Evolutionary conservation across 2,797 vertebrate species (phyloP).

Genomic region (Ptychadena robeensis): DNA sequence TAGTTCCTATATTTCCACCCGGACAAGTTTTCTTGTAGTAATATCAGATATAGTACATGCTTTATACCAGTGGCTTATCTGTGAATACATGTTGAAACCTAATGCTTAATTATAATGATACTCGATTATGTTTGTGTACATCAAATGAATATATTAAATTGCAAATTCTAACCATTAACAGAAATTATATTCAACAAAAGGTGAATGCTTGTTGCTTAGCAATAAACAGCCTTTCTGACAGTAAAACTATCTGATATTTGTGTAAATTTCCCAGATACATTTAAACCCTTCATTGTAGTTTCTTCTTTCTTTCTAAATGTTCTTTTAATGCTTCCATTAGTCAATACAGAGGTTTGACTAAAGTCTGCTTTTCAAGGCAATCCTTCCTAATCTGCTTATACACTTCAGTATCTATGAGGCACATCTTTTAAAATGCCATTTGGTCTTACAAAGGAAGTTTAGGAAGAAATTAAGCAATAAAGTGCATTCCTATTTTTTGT

Average conservation of each 20-base stretch:
- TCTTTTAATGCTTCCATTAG: background rate
- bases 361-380: background rate
- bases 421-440: constrained; percentile 1
- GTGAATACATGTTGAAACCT: too few relatives aligned
- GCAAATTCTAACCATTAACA: background rate
- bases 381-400: constrained; percentile 8
- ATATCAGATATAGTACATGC: too few relatives aligned
- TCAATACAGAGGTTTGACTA: background rate
- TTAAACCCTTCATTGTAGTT: background rate
- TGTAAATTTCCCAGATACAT: background rate
- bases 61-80: too few relatives aligned
- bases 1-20: too few relatives aligned
- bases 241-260: background rate
- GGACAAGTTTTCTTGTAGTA: too few relatives aligned
- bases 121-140: background rate
- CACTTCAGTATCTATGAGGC: background rate
- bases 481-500: background rate
- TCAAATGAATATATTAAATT: background rate
- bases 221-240: too few relatives aligned
- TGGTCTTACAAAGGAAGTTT: background rate
- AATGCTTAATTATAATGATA: background rate
- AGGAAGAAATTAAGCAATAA: background rate
- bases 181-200: background rate
- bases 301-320: background rate
- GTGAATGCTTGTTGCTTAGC: too few relatives aligned